Conservation (phyloP, 2,113 vertebrate genomes). For the Pampusana beccarii region DNA sequence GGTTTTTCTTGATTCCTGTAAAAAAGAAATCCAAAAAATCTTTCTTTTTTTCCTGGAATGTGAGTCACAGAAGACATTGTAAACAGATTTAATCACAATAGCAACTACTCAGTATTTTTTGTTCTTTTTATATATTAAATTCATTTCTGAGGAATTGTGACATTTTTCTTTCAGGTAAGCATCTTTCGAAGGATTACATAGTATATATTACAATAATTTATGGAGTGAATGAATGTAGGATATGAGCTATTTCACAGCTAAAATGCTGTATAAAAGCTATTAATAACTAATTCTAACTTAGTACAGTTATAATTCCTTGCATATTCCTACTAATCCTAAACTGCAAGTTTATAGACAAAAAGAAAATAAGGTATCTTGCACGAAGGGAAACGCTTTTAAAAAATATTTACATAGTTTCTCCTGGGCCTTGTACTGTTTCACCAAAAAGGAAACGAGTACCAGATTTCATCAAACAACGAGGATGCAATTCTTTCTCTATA, state of each 20-base stretch:
- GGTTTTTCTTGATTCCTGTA: constrained; percentile 69
- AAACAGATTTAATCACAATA: constrained; percentile 71
- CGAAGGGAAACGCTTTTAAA: neutral
- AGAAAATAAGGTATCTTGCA: neutral
- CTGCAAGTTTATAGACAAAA: neutral
- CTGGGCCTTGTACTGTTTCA: neutral
- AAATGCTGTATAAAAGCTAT: neutral
- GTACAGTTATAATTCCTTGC: neutral
- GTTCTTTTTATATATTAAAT: constrained; percentile 25
- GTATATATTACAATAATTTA: neutral
- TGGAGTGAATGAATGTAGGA: neutral
- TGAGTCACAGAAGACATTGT: constrained; percentile 66
- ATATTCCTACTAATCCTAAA: neutral
- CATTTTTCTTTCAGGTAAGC: constrained; percentile 3
- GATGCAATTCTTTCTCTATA: neutral
- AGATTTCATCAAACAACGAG: neutral
- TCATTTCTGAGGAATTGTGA: neutral
- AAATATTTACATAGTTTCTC: neutral
- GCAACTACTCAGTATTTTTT: neutral
- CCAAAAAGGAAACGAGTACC: neutral
- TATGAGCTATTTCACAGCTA: neutral
- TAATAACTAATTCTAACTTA: neutral
- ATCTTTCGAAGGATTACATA: neutral
- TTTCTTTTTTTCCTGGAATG: constrained; percentile 67
- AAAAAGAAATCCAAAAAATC: constrained; percentile 48